Base-by-base conservation (phyloP, 2,113 vertebrate genomes). In the Pipra filicauda region DNA sequence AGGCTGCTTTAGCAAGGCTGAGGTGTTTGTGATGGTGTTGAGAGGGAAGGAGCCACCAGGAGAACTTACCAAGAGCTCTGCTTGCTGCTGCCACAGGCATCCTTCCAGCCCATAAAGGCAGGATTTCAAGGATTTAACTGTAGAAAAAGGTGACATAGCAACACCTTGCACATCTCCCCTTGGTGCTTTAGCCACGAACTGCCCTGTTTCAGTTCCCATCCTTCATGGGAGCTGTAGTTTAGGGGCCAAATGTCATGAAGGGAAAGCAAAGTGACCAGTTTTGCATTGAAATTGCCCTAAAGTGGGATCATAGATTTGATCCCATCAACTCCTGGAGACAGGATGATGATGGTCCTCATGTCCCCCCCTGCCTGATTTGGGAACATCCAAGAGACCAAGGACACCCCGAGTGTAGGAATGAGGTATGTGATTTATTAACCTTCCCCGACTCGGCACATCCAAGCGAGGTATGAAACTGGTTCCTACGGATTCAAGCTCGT, bases 151-250 rank as follows among this genome's bases (percentile, higher is more conserved):
- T 8, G 35, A 65, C n/a, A 30, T n/a, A 28, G 6, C 22, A 21
- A 7, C 23, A 5, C 19, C 9, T 23, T 12, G 15, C 24, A 55
- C 33, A 35, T 26, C 24, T 44, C 35, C 57, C 4, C 1, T 14
- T 12, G 41, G 10, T 14, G 14, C 17, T 62, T 55, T 15, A 41
- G 8, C 7, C 46, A n/a, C 5, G 2, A 2, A 67, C 43, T 2
- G 1, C n/a, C 71, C 57, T 0, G 0, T n/a, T 64, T 76, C 46
- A 3, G 1, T 19, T 23, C 51, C 51, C 3, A 0, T 9, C 22
- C 28, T 54, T 74, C 39, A 4, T 4, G 33, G 54, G 31, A 43
- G 4, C 7, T 23, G 43, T 1, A 6, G 12, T 14, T 71, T 19
- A 5, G 27, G 31, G 33, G 13, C 12, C 33, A 7, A 61, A 20